Evolutionary conservation across 2,888 invertebrate genomes (phyloP), one percentile per base, ranked within the genome.

Genomic region (Philereme transversata): DNA sequence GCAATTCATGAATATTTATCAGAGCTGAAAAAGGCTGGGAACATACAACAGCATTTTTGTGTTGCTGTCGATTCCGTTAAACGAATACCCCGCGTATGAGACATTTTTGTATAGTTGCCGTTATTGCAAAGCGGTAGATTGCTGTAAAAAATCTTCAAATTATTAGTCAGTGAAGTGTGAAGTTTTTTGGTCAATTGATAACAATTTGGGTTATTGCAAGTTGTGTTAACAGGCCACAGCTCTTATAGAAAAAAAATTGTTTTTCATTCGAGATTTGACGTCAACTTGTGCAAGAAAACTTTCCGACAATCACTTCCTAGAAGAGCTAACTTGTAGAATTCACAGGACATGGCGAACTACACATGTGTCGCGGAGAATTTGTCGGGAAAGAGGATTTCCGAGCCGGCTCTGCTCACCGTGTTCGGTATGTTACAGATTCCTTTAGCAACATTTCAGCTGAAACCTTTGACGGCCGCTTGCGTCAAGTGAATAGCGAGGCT

Each of bases 311-410:
- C 22, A 22, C 22, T 3, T 22, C 22, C 22, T 22, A 40, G 40
- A 8, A 8, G 40, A 6, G 5, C 40, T 40, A 40, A 40, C 4
- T 40, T 40, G 40, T 7, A 40, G 2, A 6, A 40, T 43, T 77
- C 78, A 51, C 93, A 95, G 89, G 97, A 99, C 90, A 97, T 97
- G 90, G 98, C 97, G 71, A 99, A 99, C 93, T 99, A 98, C 88
- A 97, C 97, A 56, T 99, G 99, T 86, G 97, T 97, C 47, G 98
- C 98, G 5, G 97, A 97, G 88, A 99, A 99, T 88, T 95, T 97
- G 73, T 98, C 98, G 9, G 97, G 96, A 35, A 96, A 96, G 79
- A 93, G 98, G 67, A 94, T 96, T 79, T 97, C 97, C 71, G 96
- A 97, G 65, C 95, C 97, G 0, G 98, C 97, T 3, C 94, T 96